A percentile compares a stretch with the other conserved stretches of the same genome.
Conservation (phyloP, 2,888 invertebrate species). For the Escarpia spicata region DNA sequence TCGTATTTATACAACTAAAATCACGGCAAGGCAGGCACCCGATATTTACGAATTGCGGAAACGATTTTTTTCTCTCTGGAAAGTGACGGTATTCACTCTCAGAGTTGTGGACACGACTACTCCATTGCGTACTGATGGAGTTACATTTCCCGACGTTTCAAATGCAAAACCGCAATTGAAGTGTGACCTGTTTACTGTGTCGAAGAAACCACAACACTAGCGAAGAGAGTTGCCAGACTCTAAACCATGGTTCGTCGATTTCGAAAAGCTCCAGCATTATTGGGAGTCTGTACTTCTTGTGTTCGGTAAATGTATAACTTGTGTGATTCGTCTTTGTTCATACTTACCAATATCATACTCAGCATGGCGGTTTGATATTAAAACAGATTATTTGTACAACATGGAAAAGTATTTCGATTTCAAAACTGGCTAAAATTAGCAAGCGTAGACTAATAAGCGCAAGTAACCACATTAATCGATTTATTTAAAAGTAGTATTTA, state of each 20-base stretch:
- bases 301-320: too few species aligned
- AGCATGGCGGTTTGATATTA: too few species aligned
- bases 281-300: background rate
- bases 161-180: slow-evolving; percentile 8
- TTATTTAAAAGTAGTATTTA: background rate
- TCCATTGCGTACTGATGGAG: background rate
- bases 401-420: background rate
- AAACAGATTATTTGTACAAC: background rate
- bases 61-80: background rate
- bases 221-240: background rate
- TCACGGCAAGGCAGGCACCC: background rate
- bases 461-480: background rate
- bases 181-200: background rate
- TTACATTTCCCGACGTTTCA: slow-evolving; percentile 16
- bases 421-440: background rate
- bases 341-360: too few species aligned
- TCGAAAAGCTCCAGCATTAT: background rate
- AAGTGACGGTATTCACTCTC: background rate
- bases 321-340: too few species aligned
- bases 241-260: background rate
- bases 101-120: background rate
- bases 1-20: background rate
- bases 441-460: background rate
- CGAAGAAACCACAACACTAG: background rate
- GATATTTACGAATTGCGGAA: slow-evolving; percentile 5